Percentiles rank a stretch among this genome's conserved stretches.
Conservation (phyloP, 2,113 vertebrate genomes). For the Pseudopodoces humilis region DNA sequence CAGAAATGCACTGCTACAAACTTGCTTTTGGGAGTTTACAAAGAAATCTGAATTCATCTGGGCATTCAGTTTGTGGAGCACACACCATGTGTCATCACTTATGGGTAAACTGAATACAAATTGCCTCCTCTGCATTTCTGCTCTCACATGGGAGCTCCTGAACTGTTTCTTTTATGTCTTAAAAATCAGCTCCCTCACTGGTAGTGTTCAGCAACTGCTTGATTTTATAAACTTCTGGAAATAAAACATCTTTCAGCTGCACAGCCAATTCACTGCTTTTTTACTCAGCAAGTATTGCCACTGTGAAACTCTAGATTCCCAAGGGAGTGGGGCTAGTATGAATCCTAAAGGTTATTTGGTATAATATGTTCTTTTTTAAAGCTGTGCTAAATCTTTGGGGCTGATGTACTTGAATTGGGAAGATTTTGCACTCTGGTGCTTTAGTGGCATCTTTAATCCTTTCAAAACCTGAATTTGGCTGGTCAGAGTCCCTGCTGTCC, state of each 20-base stretch:
- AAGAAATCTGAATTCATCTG: constrained; percentile 1
- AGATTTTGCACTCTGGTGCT: neutral
- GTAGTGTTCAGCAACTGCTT: neutral
- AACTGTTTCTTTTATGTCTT: neutral
- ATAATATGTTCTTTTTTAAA: neutral
- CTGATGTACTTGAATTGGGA: neutral
- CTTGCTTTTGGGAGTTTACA: neutral
- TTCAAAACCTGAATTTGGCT: neutral
- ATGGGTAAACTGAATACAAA: neutral
- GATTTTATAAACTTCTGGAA: neutral
- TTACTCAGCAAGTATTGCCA: neutral
- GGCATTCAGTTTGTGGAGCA: neutral
- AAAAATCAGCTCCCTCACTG: neutral
- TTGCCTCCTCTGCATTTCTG: constrained; percentile 22
- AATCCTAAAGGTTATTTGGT: neutral
- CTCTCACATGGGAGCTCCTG: neutral
- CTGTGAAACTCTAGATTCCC: neutral
- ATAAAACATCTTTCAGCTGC: neutral
- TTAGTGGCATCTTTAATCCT: neutral
- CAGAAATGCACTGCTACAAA: neutral
- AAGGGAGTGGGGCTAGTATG: neutral
- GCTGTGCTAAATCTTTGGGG: neutral
- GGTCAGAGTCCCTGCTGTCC: neutral
- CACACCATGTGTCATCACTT: constrained; percentile 9
- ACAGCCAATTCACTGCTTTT: neutral